Base-by-base conservation (phyloP, 92 coral and sea anemone genomes). In the Montipora capitata region DNA sequence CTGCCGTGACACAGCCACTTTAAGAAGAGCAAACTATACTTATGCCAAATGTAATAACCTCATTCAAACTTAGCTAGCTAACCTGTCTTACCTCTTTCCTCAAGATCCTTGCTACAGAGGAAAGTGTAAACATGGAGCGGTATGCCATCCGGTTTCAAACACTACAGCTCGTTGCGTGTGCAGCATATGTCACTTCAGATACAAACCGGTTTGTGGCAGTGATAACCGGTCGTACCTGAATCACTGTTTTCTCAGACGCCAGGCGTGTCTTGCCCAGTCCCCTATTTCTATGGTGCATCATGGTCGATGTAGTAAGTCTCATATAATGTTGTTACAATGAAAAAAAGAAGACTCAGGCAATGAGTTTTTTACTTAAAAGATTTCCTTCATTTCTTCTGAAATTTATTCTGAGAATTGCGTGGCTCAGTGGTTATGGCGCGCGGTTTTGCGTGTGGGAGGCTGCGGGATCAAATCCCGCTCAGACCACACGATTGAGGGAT, bases 291-390 rank as follows among this genome's bases (percentile, higher is more conserved):
- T 92, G 84, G 87, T 86, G 67, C 84, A 70, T 66, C 89, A 72
- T 39, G 97, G 98, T 74, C 91, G 97, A 63, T 97, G 99, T 71
- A 86, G 99, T 96, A 96, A 96, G 98, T 93, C 45, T 7, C 35
- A 27, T 8, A 3, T 0, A 10, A 14, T 40, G 49, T 40, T 40
- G 74, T 41, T 15, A 41, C 20, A 12, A 5, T 48, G 52, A 15
- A 15, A 40, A 27, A 69, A 6, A 40, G 3, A 4, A 0, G 61
- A 7, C 35, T 27, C 13, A 54, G 61, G 9, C 51, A 4, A 45
- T 2, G 14, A 27, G 35, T 27, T 27, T 27, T 27, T 27, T 27
- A 27, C 35, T 27, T 27, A 27, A 27, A 1, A 27, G 35, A 27
- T 27, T 27, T 27, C 35, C 35, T 27, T 27, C 35, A 27, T 27